Conservation (phyloP, 2,888 invertebrate genomes). For the Aproaerema taeniolella region DNA sequence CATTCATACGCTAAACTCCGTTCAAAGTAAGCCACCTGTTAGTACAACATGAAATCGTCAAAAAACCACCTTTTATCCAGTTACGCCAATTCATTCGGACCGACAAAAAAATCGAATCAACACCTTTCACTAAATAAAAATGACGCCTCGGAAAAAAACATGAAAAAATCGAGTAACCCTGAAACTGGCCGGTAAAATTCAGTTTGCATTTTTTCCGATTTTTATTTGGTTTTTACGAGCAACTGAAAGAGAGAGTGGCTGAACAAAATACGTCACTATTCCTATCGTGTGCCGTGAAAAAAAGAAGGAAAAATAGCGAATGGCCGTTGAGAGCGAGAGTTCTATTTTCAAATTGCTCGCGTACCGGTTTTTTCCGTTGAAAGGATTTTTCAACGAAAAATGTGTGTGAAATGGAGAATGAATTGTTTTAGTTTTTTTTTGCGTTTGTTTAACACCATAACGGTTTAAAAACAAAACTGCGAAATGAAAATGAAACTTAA, state of each 20-base stretch:
- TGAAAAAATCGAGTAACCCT: slow-evolving; percentile 51
- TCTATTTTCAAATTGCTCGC: slow-evolving; percentile 64
- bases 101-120: slow-evolving; percentile 12
- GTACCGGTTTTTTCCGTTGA: slow-evolving; percentile 38
- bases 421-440: background rate
- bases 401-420: background rate
- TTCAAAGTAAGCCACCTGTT: too few relatives aligned
- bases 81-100: slow-evolving; percentile 3
- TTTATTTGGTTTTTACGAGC: slow-evolving; percentile 71
- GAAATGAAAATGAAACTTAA: too few relatives aligned
- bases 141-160: slow-evolving; percentile 29
- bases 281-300: slow-evolving; percentile 61
- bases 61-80: background rate
- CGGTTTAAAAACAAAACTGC: too few relatives aligned
- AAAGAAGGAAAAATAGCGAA: slow-evolving; percentile 53
- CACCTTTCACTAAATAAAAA: slow-evolving; percentile 15
- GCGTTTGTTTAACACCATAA: background rate
- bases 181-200: slow-evolving; percentile 52
- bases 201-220: slow-evolving; percentile 59
- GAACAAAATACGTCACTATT: slow-evolving; percentile 70
- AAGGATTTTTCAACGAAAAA: slow-evolving; percentile 10
- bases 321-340: slow-evolving; percentile 59
- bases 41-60: too few relatives aligned
- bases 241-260: slow-evolving; percentile 63
- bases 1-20: too few relatives aligned